These are phyloP conservation scores for Pseudotriccus pelzelni DNA, from an alignment of 2,797 vertebrate species.

Conservation along the genomic window DNA sequence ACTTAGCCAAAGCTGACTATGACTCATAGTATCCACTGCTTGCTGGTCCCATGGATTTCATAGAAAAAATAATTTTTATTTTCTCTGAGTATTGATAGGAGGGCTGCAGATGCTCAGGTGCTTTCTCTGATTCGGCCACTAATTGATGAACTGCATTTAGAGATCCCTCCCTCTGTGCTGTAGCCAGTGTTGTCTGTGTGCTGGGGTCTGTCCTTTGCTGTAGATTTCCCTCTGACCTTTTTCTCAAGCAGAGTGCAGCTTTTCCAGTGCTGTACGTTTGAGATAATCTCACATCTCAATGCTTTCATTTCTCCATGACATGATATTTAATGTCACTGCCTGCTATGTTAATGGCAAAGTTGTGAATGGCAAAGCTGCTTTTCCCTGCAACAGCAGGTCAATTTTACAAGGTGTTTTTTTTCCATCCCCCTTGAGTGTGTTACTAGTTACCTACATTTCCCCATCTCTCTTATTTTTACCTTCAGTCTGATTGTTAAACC, in stretches of 20 bases:
- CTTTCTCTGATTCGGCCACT: neutral
- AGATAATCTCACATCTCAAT: neutral
- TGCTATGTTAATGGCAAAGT: neutral
- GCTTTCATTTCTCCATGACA: neutral
- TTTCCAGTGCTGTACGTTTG: neutral
- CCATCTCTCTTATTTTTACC: neutral
- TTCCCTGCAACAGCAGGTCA: neutral
- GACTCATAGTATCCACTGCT: neutral
- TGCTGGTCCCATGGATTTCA: neutral
- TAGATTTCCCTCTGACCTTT: constrained; percentile 12
- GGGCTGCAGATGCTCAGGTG: neutral
- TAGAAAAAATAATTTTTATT: neutral
- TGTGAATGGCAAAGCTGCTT: neutral
- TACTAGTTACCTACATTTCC: neutral
- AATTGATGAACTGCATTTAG: neutral
- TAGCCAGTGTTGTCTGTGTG: neutral
- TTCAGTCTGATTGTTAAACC: neutral
- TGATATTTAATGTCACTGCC: constrained; percentile 9
- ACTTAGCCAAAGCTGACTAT: accelerated
- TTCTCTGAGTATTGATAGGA: neutral
- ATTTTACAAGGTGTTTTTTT: neutral
- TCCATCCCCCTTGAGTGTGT: neutral
- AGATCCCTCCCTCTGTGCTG: neutral
- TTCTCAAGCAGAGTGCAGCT: neutral
- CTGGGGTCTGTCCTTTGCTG: neutral